Conservation (phyloP, 2,888 invertebrate genomes). For the Campoplex capitator region DNA sequence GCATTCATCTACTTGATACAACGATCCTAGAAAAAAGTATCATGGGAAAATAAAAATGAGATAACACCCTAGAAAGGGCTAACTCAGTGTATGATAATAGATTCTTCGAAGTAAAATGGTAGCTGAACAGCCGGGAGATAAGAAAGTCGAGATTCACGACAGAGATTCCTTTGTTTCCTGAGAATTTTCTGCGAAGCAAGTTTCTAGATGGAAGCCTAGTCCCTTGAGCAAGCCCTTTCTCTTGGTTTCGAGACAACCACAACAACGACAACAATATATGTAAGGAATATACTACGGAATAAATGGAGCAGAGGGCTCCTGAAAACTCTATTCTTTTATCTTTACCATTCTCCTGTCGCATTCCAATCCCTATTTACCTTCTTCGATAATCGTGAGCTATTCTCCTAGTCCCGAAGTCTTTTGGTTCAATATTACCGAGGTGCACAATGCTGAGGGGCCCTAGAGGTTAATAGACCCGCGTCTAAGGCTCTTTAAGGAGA, state of each 20-base stretch:
- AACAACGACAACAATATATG: conserved; percentile 36
- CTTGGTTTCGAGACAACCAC: conserved; percentile 7
- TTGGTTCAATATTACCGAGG: not conserved
- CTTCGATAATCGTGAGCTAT: conserved; percentile 40
- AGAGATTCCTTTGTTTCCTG: conserved; percentile 69
- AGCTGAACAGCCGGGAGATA: conserved; percentile 47
- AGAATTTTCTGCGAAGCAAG: conserved; percentile 60
- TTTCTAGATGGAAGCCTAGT: conserved; percentile 28
- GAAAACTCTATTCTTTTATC: conserved; percentile 51
- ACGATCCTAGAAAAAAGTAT: not conserved
- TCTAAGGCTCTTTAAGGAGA: not conserved
- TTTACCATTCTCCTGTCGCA: conserved; percentile 5
- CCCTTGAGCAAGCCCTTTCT: conserved; percentile 43
- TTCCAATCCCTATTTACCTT: conserved; percentile 37
- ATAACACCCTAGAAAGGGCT: not conserved
- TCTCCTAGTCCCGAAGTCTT: not conserved
- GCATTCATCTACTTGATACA: not conserved
- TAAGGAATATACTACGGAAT: not conserved
- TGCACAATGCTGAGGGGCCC: not conserved
- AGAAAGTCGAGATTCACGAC: conserved; percentile 70
- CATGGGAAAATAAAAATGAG: not conserved
- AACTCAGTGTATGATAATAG: conserved; percentile 33
- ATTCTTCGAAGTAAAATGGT: conserved; percentile 43
- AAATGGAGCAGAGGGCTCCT: conserved; percentile 5
- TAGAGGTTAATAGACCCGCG: not conserved